Base-by-base conservation (phyloP, 2,797 vertebrate species). In the Ctenopoma multispine region DNA sequence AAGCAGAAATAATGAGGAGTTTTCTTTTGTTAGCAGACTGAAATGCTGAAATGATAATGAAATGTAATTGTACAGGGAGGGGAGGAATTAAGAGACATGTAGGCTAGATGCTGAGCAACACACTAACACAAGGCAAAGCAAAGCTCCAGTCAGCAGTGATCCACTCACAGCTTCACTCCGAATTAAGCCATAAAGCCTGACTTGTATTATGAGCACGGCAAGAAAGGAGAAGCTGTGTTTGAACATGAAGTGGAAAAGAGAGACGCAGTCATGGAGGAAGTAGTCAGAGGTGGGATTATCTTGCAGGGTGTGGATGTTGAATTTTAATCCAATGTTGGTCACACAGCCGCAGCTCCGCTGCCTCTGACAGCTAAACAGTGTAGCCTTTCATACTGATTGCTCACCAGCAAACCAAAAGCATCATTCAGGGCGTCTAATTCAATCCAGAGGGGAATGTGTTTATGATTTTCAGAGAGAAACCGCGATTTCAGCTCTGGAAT, bases 1-100 rank as follows among this genome's bases (percentile, higher is more conserved):
- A 73, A 82, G 78, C 87, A 82, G 83, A 87, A 91, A 89, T 87
- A 85, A 84, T 85, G 82, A 83, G 72, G 72, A 75, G 59, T 62
- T 61, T 77, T 62, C 68, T 80, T 85, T 82, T 85, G 75, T 82
- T 71, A 40, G 75, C 55, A 5, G 60, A 55, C 54, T 23, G 50
- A 76, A 80, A 74, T 12, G 46, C 20, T 66, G 49, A 66, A 77
- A 75, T 58, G 36, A 69, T 75, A 83, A 73, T 59, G 49, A 69
- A 67, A 71, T 69, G 34, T 20, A 31, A 50, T 53, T 54, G 23
- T 5, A 41, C 0, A 46, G 48, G 57, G 65, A 48, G 7, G 41
- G 40, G 14, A 40, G 38, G 12, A 40, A 17, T 41, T 15, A 41
- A 14, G 0, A 41, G 13, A 18, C 15, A 8, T 18, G 41, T 43